These are phyloP conservation scores for Coracopsis vasa DNA, from an alignment of 2,113 vertebrate genomes.

Conservation along the genomic window DNA sequence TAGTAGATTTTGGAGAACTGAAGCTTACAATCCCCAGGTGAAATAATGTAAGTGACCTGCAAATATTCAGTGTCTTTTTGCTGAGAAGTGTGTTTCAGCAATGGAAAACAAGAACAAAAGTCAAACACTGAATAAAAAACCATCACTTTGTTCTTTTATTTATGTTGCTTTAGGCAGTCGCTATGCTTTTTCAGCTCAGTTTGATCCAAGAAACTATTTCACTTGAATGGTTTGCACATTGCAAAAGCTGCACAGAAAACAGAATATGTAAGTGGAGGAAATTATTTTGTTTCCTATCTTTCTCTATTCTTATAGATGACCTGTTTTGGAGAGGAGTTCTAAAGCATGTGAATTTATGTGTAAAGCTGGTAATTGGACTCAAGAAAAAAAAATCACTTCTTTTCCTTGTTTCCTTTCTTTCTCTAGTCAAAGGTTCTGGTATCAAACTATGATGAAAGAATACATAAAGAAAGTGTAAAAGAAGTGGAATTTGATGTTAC, in stretches of 20 bases:
- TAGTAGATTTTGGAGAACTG: background rate
- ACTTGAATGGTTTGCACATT: constrained; percentile 30
- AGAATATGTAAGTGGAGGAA: background rate
- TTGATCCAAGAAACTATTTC: constrained; percentile 36
- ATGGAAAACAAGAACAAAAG: constrained; percentile 7
- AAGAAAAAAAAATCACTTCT: background rate
- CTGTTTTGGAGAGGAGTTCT: background rate
- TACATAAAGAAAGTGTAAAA: background rate
- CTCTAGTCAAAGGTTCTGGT: background rate
- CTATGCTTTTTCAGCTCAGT: constrained; percentile 43
- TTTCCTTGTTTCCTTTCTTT: background rate
- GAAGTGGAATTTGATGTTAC: background rate
- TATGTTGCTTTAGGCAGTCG: constrained; percentile 43
- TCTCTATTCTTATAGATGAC: background rate
- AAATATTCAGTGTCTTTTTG: background rate
- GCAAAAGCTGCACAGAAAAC: constrained; percentile 15
- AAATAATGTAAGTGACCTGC: background rate
- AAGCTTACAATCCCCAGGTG: background rate
- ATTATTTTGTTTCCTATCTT: background rate
- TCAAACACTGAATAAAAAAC: background rate
- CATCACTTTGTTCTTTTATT: constrained; percentile 50
- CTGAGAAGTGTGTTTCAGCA: background rate
- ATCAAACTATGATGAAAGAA: background rate
- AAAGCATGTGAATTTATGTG: background rate
- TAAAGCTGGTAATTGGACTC: background rate